These are phyloP conservation scores for Hyposoter dolosus DNA, from an alignment of 2,888 invertebrate genomes.

Conservation along the genomic window DNA sequence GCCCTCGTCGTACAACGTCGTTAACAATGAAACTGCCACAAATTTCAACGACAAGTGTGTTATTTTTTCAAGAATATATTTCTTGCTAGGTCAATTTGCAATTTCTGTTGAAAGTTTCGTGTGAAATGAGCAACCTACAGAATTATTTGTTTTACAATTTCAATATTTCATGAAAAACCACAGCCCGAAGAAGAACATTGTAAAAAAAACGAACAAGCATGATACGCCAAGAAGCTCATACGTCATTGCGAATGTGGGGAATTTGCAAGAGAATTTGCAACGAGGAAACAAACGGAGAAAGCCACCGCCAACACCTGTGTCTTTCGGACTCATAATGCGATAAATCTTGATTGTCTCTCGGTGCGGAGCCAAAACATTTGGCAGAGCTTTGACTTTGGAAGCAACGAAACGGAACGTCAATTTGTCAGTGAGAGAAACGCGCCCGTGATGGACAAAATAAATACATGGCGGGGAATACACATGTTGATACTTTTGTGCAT, in stretches of 20 bases:
- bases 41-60: background rate
- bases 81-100: too few relatives aligned
- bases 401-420: constrained; percentile 73
- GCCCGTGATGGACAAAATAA: background rate
- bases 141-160: background rate
- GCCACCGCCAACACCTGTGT: constrained; percentile 28
- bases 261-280: background rate
- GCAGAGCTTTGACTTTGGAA: constrained; percentile 75
- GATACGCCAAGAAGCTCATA: background rate
- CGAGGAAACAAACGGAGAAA: constrained; percentile 4
- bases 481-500: background rate
- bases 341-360: constrained; percentile 44
- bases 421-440: constrained; percentile 74
- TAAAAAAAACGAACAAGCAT: background rate
- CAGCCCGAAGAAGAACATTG: background rate
- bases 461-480: background rate
- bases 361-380: constrained; percentile 72
- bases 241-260: background rate
- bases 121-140: too few relatives aligned
- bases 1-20: too few relatives aligned
- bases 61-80: too few relatives aligned
- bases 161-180: background rate
- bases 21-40: too few relatives aligned
- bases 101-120: too few relatives aligned
- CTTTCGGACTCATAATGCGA: constrained; percentile 25